Conservation (phyloP, 2,113 vertebrate genomes). For the Megaleporinus macrocephalus region DNA sequence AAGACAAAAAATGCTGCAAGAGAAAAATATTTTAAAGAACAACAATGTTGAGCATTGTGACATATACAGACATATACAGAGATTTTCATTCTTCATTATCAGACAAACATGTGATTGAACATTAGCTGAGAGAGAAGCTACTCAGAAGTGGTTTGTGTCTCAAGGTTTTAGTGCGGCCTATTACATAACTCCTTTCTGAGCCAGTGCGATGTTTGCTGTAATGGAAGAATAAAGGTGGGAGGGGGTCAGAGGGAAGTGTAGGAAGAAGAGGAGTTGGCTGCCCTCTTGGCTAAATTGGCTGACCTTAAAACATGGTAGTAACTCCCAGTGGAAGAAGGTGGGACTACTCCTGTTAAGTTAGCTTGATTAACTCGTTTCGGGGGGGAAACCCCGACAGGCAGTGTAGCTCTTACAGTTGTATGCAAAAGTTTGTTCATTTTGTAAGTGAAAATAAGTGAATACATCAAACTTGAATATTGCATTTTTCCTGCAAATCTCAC, state of each 20-base stretch:
- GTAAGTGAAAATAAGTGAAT: neutral
- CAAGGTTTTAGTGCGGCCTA: neutral
- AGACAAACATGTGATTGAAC: too few species aligned
- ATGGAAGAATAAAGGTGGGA: neutral
- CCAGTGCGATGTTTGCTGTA: neutral
- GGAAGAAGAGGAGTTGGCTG: neutral
- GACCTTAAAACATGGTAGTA: conserved; percentile 16
- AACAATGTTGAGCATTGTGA: too few species aligned
- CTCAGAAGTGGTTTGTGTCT: neutral
- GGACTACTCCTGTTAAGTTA: neutral
- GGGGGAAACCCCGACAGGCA: neutral
- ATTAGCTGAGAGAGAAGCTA: neutral
- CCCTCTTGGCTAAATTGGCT: neutral
- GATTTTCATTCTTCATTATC: too few species aligned
- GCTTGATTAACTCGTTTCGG: neutral
- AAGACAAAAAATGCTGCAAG: too few species aligned
- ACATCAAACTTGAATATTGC: too few species aligned
- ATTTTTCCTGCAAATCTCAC: too few species aligned
- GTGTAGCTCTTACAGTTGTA: neutral
- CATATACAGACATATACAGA: too few species aligned
- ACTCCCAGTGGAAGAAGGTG: neutral
- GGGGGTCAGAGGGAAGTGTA: conserved; percentile 4
- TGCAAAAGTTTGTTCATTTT: neutral
- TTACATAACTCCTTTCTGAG: neutral
- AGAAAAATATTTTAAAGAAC: too few species aligned